Evolutionary conservation across 2,888 invertebrate genomes (phyloP).

Genomic region (Hoplodrina blanda): DNA sequence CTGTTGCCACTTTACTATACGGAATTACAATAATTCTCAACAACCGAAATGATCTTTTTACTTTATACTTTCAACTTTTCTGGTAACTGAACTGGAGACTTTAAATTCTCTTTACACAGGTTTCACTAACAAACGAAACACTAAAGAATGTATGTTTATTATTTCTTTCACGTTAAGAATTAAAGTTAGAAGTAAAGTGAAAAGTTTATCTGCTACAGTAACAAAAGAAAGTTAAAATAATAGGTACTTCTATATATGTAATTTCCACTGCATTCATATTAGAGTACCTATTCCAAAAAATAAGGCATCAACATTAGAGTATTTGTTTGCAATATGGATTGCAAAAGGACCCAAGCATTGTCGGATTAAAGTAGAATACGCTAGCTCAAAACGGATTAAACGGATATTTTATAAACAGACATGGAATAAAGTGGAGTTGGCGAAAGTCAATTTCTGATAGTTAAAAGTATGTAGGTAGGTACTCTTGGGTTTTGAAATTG

Average conservation of each 20-base stretch:
- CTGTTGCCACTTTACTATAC: neutral
- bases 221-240: slow-evolving; percentile 38
- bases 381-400: slow-evolving; percentile 23
- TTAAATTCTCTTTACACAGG: slow-evolving; percentile 7
- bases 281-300: slow-evolving; percentile 23
- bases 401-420: slow-evolving; percentile 2
- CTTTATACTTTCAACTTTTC: no score
- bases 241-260: neutral
- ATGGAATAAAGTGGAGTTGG: slow-evolving; percentile 5
- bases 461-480: slow-evolving; percentile 1
- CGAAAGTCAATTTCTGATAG: slow-evolving; percentile 31
- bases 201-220: slow-evolving; percentile 27
- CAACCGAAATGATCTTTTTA: neutral
- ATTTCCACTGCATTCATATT: slow-evolving; percentile 24
- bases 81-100: neutral
- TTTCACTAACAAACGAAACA: neutral
- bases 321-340: neutral
- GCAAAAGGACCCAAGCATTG: slow-evolving; percentile 1
- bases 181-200: slow-evolving; percentile 32
- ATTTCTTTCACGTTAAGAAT: slow-evolving; percentile 38
- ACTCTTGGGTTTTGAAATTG: slow-evolving; percentile 1
- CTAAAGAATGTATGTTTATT: slow-evolving; percentile 37
- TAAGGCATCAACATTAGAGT: neutral
- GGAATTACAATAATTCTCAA: no score
- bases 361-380: slow-evolving; percentile 10